Evolutionary conservation across 1,140 invertebrate genomes (phyloP).

Genomic region (Theocolax elegans): DNA sequence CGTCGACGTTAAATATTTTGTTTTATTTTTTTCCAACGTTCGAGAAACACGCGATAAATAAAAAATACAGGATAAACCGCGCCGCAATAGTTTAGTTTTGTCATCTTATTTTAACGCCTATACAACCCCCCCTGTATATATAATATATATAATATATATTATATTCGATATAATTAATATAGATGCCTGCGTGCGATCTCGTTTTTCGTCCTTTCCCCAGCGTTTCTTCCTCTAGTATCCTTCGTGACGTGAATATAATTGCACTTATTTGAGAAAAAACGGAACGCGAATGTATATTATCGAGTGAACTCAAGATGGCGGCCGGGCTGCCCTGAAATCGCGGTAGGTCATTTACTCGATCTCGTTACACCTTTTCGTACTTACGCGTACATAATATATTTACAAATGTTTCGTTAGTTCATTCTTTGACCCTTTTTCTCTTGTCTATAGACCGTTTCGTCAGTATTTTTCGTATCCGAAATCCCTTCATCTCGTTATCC

Average conservation of each 20-base stretch:
- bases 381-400: too few species aligned
- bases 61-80: conserved; percentile 54
- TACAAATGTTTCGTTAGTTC: conserved; percentile 29
- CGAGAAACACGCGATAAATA: conserved; percentile 63
- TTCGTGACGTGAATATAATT: conserved; percentile 63
- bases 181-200: conserved; percentile 20
- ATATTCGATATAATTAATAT: too few species aligned
- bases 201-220: not conserved
- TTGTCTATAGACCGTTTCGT: not conserved
- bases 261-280: conserved; percentile 68
- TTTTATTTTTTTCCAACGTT: conserved; percentile 59
- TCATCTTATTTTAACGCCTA: too few species aligned
- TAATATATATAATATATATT: too few species aligned
- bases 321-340: conserved; percentile 59
- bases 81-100: not conserved
- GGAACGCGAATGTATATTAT: conserved; percentile 52
- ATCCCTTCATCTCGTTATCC: not conserved
- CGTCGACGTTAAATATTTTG: conserved; percentile 61
- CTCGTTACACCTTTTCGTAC: too few species aligned
- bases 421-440: conserved; percentile 16
- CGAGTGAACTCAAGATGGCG: conserved; percentile 64
- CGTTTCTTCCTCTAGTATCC: conserved; percentile 23
- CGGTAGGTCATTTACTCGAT: conserved; percentile 50
- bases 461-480: not conserved
- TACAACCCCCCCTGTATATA: too few species aligned